Percentiles rank a stretch among this genome's conserved stretches.
Evolutionary conservation across 1,140 invertebrate genomes (phyloP).

Genomic region (Steinernema khuongi): DNA sequence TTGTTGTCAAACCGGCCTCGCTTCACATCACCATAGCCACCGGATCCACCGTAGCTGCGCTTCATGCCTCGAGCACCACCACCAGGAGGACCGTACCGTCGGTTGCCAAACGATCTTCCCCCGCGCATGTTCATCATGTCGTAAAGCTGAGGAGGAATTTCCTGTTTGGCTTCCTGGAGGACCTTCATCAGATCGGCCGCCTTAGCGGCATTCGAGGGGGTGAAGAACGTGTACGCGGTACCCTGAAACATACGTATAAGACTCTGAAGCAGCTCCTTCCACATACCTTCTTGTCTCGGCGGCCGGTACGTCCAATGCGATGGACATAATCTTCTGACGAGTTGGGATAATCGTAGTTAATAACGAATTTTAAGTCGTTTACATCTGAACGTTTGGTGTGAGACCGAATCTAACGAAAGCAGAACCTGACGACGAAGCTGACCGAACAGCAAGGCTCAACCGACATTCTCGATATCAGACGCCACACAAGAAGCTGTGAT

Average conservation of each 20-base stretch:
- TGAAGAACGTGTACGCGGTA: background rate
- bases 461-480: too few relatives aligned
- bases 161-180: constrained; percentile 52
- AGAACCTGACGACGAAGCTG: background rate
- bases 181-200: constrained; percentile 56
- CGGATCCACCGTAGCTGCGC: background rate
- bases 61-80: background rate
- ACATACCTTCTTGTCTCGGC: constrained; percentile 68
- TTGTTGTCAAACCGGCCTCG: background rate
- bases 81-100: background rate
- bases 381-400: constrained; percentile 72
- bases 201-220: constrained; percentile 26
- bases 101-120: background rate
- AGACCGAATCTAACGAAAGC: background rate
- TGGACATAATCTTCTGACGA: constrained; percentile 99
- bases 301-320: constrained; percentile 90
- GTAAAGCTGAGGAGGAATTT: background rate
- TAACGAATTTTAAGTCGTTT: constrained; percentile 96
- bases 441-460: background rate
- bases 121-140: background rate
- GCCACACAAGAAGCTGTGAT: too few relatives aligned
- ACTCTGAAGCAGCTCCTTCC: background rate
- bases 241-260: background rate
- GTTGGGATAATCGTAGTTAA: constrained; percentile 98
- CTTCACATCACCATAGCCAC: background rate